These are phyloP conservation scores for Ptycholaimellus sp. DNA, from an alignment of 2,888 invertebrate species.

Conservation along the genomic window DNA sequence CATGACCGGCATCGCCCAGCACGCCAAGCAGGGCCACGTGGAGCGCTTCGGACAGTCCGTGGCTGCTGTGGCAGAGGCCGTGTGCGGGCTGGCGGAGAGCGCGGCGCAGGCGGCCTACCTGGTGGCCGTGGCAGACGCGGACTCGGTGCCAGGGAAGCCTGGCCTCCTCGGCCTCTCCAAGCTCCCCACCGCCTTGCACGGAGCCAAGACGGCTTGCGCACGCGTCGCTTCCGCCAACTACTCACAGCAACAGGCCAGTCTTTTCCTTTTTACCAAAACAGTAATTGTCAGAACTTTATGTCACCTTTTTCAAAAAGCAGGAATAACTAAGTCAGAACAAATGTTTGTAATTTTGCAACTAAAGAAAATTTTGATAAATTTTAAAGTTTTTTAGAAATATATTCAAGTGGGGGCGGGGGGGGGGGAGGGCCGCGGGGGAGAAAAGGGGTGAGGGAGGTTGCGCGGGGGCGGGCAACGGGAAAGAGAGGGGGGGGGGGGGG, in stretches of 20 bases:
- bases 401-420: no score
- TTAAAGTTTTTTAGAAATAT: no score
- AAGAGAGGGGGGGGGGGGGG: no score
- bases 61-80: conserved; percentile 54
- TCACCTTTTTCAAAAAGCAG: no score
- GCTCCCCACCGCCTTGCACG: conserved; percentile 60
- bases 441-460: no score
- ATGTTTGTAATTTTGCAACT: no score
- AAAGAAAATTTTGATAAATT: no score
- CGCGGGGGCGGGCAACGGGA: no score
- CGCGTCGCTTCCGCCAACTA: conserved; percentile 12
- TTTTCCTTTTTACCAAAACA: no score
- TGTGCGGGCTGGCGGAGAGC: conserved; percentile 71
- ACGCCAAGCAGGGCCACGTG: conserved; percentile 62
- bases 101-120: conserved; percentile 77
- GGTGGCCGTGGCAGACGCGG: conserved; percentile 70
- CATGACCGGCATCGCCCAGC: conserved; percentile 77
- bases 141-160: conserved; percentile 54
- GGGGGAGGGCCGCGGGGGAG: no score
- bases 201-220: conserved; percentile 66
- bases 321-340: no score
- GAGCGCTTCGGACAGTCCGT: conserved; percentile 52
- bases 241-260: conserved; percentile 11
- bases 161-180: conserved; percentile 68
- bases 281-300: no score